Evolutionary conservation across 1,140 invertebrate species (phyloP), one percentile per base, ranked within the genome.

Genomic region (Anastrepha obliqua): DNA sequence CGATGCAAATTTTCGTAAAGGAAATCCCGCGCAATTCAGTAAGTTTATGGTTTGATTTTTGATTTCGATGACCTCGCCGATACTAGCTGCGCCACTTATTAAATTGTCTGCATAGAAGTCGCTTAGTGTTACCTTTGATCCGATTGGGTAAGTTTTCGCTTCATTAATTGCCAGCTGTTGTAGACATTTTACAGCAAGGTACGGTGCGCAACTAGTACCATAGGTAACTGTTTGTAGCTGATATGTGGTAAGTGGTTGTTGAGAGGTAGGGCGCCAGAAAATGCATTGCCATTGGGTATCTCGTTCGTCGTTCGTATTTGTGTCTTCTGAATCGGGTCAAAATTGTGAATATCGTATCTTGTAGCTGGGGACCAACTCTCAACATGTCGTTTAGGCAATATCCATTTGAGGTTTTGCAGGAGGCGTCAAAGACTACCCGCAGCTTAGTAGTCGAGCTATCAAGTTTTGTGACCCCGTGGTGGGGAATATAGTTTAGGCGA

Each of bases 91-190:
- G 8, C 51, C 86, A 8, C 81, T 88, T 0, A 93, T 29, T 7
- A 93, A 29, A 89, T 94, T 93, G 89, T 94, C 93, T 8, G 94
- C 92, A 87, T 92, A 93, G 85, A 91, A 91, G n/a, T 90, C 89
- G 20, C 87, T 59, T 29, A 88, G 58, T 47, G 90, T 51, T 15
- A 89, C 89, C 44, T 89, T 81, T 5, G 88, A 55, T 39, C 90
- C 90, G 87, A 89, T 87, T 44, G 89, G 90, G 88, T 89, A 93
- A 2, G 89, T 7, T 0, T 87, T 1, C n/a, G 47, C 9, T 85
- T 92, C 91, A 74, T 93, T 91, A 1, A 89, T 42, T 17, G 93
- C 93, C 0, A 94, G 67, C 87, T 94, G 89, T 6, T 91, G 87
- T 3, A 94, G 59, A 7, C 91, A 90, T 13, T 91, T 15, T 1